Conservation (phyloP, 2,888 invertebrate species). For the Conus canariensis region DNA sequence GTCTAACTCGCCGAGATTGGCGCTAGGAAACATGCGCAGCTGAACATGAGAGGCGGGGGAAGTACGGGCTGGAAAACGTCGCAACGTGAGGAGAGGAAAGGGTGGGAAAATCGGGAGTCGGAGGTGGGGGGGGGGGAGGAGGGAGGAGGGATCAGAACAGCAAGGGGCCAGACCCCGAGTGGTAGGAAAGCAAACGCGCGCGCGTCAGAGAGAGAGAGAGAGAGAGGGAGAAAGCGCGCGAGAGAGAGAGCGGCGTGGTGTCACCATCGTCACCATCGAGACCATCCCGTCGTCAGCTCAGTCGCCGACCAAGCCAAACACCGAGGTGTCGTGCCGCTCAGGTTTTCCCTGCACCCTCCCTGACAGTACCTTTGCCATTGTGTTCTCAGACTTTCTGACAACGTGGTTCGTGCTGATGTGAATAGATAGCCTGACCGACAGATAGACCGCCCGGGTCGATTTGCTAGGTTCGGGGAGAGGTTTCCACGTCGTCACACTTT, state of each 20-base stretch:
- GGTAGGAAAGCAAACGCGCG: neutral
- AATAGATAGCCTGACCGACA: too few relatives aligned
- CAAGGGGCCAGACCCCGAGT: neutral
- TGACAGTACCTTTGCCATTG: neutral
- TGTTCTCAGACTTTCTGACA: neutral
- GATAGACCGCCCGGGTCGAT: too few relatives aligned
- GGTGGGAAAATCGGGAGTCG: neutral
- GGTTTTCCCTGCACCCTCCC: neutral
- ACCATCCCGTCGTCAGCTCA: neutral
- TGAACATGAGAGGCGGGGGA: neutral
- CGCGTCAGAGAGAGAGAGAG: neutral
- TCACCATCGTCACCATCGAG: neutral
- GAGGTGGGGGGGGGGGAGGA: too few relatives aligned
- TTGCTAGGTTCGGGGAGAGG: too few relatives aligned
- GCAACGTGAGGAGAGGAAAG: neutral
- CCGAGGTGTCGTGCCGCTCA: neutral
- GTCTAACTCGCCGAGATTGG: neutral
- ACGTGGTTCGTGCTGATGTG: neutral
- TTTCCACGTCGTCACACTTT: too few relatives aligned
- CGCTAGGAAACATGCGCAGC: conserved; percentile 33
- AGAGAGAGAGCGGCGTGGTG: too few relatives aligned
- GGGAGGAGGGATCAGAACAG: neutral
- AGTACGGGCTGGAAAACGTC: neutral
- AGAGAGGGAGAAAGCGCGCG: too few relatives aligned
- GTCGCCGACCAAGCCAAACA: too few relatives aligned